Conservation (phyloP, 2,888 invertebrate species). For the Crossocerus cetratus region DNA sequence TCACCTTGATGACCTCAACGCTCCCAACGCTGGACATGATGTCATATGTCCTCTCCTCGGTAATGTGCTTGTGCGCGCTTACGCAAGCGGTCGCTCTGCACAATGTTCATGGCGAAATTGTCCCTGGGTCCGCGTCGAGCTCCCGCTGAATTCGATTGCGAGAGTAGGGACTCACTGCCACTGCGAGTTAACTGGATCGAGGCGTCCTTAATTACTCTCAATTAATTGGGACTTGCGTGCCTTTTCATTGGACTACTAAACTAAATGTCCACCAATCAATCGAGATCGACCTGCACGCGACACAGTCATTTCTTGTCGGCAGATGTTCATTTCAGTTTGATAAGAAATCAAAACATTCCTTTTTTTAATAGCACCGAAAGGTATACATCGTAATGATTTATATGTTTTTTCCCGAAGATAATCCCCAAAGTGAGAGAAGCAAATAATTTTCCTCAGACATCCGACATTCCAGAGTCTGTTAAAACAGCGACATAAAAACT, state of each 20-base stretch:
- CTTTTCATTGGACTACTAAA: constrained; percentile 4
- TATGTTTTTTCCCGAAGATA: no score
- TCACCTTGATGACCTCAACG: constrained; percentile 60
- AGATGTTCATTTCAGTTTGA: no score
- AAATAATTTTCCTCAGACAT: no score
- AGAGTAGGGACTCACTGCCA: constrained; percentile 9
- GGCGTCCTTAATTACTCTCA: constrained; percentile 20
- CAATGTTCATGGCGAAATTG: constrained; percentile 8
- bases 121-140: not conserved
- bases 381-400: no score
- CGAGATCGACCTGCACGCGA: not conserved
- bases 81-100: constrained; percentile 53
- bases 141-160: constrained; percentile 15
- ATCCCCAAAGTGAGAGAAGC: no score
- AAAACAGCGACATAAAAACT: no score
- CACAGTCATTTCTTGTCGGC: not conserved
- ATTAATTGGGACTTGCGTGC: not conserved
- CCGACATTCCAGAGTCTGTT: no score
- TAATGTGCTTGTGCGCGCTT: constrained; percentile 51
- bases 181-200: constrained; percentile 28
- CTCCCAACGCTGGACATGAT: constrained; percentile 56
- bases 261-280: not conserved
- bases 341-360: no score
- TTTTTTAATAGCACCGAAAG: no score
- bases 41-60: constrained; percentile 60